Conservation (phyloP, 2,113 vertebrate genomes). For the Podocnemis expansa region DNA sequence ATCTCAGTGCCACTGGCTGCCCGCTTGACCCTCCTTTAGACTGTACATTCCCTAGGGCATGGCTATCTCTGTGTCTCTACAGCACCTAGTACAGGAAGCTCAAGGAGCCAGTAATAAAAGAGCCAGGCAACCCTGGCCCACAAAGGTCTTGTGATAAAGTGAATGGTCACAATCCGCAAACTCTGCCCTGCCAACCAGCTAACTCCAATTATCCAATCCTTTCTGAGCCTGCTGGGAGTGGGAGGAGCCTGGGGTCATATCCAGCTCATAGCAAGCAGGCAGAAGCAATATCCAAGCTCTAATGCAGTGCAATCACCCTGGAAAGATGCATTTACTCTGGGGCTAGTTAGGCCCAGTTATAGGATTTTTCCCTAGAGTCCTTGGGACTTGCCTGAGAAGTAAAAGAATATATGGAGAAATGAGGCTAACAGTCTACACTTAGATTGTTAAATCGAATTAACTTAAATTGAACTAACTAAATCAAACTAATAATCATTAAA, state of each 20-base stretch:
- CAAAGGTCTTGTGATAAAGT: not conserved
- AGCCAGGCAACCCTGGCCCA: not conserved
- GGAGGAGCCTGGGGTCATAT: not conserved
- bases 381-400: not conserved
- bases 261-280: not conserved
- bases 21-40: not conserved
- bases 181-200: not conserved
- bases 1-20: not conserved
- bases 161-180: not conserved
- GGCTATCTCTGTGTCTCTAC: not conserved
- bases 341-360: rapidly evolving
- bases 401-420: not conserved
- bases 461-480: too few relatives aligned
- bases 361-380: not conserved
- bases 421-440: too few relatives aligned
- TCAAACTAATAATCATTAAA: too few relatives aligned
- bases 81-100: not conserved
- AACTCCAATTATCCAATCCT: not conserved
- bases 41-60: not conserved
- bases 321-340: not conserved
- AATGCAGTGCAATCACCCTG: too few relatives aligned
- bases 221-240: not conserved
- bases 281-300: too few relatives aligned
- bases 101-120: not conserved
- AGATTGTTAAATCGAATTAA: too few relatives aligned